Conservation (phyloP, 1,140 invertebrate genomes). For the Meloidogyne floridensis region DNA sequence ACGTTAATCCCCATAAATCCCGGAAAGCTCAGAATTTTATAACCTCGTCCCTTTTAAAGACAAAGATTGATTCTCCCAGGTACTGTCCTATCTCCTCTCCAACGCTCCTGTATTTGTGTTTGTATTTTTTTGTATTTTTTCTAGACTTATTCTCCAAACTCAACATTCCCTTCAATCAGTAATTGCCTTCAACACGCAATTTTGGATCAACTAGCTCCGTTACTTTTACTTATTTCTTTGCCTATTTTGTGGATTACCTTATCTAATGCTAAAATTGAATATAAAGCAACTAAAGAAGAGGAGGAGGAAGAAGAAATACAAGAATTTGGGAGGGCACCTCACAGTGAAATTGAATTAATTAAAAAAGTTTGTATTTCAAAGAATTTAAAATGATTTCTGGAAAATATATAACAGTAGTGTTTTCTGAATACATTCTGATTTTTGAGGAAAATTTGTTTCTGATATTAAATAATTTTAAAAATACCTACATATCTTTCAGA, state of each 20-base stretch:
- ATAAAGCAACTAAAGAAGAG: not conserved
- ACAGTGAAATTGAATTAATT: constrained; percentile 6
- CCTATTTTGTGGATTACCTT: constrained; percentile 44
- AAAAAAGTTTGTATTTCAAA: not conserved
- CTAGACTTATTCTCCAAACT: not conserved
- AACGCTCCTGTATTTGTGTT: not conserved
- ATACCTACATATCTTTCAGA: too few species aligned
- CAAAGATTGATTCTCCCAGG: too few species aligned
- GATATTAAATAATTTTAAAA: too few species aligned
- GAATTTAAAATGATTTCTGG: too few species aligned
- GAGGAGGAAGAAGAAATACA: not conserved
- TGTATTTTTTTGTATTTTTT: not conserved
- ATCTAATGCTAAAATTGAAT: constrained; percentile 6
- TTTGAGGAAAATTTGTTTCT: too few species aligned
- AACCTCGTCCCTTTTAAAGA: too few species aligned
- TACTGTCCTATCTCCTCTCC: too few species aligned
- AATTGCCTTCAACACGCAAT: constrained; percentile 49
- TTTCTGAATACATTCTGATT: too few species aligned
- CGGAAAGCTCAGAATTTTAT: too few species aligned
- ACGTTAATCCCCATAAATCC: too few species aligned
- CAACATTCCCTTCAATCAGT: constrained; percentile 19
- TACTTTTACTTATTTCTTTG: constrained; percentile 41
- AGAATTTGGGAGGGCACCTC: not conserved
- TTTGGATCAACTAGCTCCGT: constrained; percentile 34
- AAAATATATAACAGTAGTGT: too few species aligned